phyloP scores from a whole-genome alignment of 2,797 vertebrate species.

The Tauraco hartlaubi region DNA sequence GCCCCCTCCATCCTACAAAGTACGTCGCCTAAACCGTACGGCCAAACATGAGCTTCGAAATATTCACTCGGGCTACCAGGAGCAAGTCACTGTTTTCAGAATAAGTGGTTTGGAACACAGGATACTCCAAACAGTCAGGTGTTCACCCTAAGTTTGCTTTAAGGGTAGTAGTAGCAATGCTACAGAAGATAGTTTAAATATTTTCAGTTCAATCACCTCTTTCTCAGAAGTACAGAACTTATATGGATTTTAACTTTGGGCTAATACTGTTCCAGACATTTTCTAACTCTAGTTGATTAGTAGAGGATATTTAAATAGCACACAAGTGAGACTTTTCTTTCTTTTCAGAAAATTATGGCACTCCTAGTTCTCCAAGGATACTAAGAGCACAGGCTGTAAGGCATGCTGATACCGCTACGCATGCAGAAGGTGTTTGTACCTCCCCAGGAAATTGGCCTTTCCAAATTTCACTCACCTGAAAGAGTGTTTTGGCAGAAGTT shows the following conservation, averaged over 20 bases:
- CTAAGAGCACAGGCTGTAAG: neutral
- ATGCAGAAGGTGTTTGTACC: neutral
- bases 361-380: neutral
- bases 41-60: neutral
- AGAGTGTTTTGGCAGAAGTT: neutral
- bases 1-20: neutral
- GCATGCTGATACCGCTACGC: fast-evolving
- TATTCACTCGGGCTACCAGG: neutral
- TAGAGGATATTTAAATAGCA: neutral
- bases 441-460: fast-evolving
- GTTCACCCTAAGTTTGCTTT: neutral
- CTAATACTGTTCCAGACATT: neutral
- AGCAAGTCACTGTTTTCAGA: neutral
- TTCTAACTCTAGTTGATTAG: neutral
- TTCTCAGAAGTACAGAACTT: neutral
- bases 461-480: neutral
- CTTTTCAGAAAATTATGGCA: neutral
- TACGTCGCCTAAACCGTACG: neutral
- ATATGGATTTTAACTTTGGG: neutral
- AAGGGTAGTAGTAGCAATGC: neutral
- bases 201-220: neutral
- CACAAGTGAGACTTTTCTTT: neutral
- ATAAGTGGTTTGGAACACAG: neutral
- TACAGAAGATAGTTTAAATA: neutral
- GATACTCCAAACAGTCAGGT: neutral